Evolutionary conservation across 2,113 vertebrate genomes (phyloP).

Genomic region (Narcine bancroftii): DNA sequence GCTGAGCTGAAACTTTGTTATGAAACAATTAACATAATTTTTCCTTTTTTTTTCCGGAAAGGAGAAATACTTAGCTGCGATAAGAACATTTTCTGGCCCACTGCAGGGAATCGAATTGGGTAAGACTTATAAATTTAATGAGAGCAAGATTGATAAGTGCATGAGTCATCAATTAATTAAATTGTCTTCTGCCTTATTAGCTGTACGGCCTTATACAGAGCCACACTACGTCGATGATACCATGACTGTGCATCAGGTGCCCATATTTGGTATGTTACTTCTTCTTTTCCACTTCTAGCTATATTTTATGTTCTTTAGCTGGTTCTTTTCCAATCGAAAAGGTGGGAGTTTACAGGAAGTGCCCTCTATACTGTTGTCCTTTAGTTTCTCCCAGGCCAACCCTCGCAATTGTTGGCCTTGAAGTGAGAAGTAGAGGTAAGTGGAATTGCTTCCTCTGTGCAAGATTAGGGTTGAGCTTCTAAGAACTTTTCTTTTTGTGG

Average conservation of each 20-base stretch:
- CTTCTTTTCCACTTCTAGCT: not conserved
- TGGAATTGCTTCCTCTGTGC: not conserved
- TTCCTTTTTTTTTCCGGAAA: constrained; percentile 14
- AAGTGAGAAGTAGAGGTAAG: not conserved
- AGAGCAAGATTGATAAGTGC: not conserved
- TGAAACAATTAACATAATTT: not conserved
- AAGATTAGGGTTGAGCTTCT: not conserved
- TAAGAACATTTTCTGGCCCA: constrained; percentile 56
- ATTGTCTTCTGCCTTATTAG: constrained; percentile 45
- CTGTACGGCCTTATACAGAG: constrained; percentile 56
- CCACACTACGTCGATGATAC: constrained; percentile 64
- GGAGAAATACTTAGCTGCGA: constrained; percentile 56
- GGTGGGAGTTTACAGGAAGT: not conserved
- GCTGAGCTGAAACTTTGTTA: not conserved
- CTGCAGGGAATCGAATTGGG: constrained; percentile 58
- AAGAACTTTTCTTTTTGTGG: not conserved
- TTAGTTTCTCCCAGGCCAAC: not conserved
- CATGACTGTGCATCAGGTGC: constrained; percentile 71
- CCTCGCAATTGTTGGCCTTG: not conserved
- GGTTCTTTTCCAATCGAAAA: not conserved
- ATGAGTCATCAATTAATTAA: constrained; percentile 35
- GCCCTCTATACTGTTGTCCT: too few relatives aligned
- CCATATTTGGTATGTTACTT: constrained; percentile 68
- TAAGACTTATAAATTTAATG: constrained; percentile 40
- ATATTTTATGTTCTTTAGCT: not conserved